Base-by-base conservation (phyloP, 1,140 invertebrate genomes). In the Papilio aristodemus region DNA sequence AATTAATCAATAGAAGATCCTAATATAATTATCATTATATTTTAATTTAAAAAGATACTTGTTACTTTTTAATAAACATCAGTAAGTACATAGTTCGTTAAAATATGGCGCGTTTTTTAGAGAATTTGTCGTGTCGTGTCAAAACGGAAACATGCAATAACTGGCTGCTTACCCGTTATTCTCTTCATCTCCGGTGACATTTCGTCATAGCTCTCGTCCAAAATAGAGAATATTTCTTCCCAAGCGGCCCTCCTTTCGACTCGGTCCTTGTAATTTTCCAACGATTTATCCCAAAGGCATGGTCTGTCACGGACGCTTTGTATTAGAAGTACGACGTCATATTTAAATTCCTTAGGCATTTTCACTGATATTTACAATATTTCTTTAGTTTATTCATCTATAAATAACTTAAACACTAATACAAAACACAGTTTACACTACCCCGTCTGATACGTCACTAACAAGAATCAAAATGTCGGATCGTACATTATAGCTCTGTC, bases 181-280 rank as follows among this genome's bases (percentile, higher is more conserved):
- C 80, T 75, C 72, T 86, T 81, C 13, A 89, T 82, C 50, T 84
- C 84, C 0, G 74, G 62, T 67, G 77, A 67, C 84, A 90, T 83
- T 25, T 78, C 67, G 8, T 89, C 81, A 75, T 88, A 91, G 2
- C 71, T 70, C 1, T 78, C 75, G 0, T 91, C 87, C 10, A 91
- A 66, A 11, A 79, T 72, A 5, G 67, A 66, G 58, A 87, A 91
- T 54, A 91, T 85, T 67, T 89, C 78, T 62, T 87, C 83, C 89
- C 89, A 91, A 60, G 89, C 86, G 0, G 62, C 60, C 46, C 81
- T 70, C 58, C 87, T 79, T 70, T 90, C 89, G 4, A 80, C 41
- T 0, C 83, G 77, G 71, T 91, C 87, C 78, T 89, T 91, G 67
- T 89, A 89, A 59, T 73, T 74, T 67, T 91, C 89, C 19, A 81